Evolutionary conservation across 1,140 invertebrate genomes (phyloP), one percentile per base, ranked within the genome.

Genomic region (Theocolax elegans): DNA sequence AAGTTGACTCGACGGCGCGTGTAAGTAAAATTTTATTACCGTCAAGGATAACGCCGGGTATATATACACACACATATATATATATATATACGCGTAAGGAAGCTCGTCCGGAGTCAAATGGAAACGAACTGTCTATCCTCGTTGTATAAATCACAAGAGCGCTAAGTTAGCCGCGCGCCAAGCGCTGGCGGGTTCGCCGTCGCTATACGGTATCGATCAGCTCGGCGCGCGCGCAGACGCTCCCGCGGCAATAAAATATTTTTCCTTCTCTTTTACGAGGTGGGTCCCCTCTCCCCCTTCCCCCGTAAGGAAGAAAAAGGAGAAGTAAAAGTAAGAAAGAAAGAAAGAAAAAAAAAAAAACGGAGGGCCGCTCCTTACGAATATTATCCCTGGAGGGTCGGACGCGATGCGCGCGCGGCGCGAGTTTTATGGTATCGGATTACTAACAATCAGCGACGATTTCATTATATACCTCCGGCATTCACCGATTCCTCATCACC

Each of bases 1-100:
- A 25, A 15, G 8, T n/a, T 48, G 56, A 44, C 17, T 23, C 67
- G 67, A 48, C 48, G 27, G 58, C 21, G 67, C 58, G 67, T 69
- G 58, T 69, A 69, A 69, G 67, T 63, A 69, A 69, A 69, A 69
- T 69, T 69, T 69, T 69, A 69, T 69, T 69, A 69, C 67, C 19
- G 31, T 40, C 29, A 35, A 31, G 44, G 56, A 65, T 42, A 54
- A 48, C n/a, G 31, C 54, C 17, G 21, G 51, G 31, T 48, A 3
- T 21, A 12, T n/a, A n/a, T n/a, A n/a, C n/a, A n/a, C n/a, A n/a
- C n/a, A n/a, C n/a, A n/a, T n/a, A n/a, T n/a, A n/a, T n/a, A n/a
- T n/a, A n/a, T n/a, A n/a, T n/a, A n/a, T n/a, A n/a, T n/a, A n/a
- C n/a, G n/a, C n/a, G 49, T 25, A n/a, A 46, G 51, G 42, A 29